Evolutionary conservation across 2,888 invertebrate genomes (phyloP), one percentile per base, ranked within the genome.

Genomic region (Papilio protenor): DNA sequence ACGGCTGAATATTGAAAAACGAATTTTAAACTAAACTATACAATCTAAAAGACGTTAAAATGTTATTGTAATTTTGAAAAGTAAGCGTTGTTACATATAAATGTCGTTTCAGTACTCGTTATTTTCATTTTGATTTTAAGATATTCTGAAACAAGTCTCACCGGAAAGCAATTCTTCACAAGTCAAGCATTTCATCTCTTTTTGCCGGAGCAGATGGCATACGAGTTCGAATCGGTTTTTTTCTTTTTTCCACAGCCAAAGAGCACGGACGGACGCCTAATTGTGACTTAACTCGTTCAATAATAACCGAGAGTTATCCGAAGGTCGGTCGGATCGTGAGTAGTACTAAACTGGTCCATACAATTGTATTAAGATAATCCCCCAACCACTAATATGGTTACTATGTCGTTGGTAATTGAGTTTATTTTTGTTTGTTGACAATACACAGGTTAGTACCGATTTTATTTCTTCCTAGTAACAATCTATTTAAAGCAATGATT

Each of bases 271-370:
- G 72, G 52, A 71, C 66, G 73, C 78, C 80, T 81, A 81, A 82
- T 81, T 80, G 80, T 79, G 73, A 66, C 71, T 81, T 77, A 81
- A 80, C 80, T 81, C 80, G 80, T 81, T 79, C 77, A 76, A 78
- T 81, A 81, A 81, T 81, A 79, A 80, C 80, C 66, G 80, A 81
- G 77, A 79, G 80, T 75, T 79, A 81, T 80, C 78, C 72, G 83
- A 84, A 85, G 84, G 84, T 80, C 82, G 79, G 82, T 81, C 40
- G 70, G 80, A 73, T 83, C 84, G 83, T 85, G 84, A 82, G 79
- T 77, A 55, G 78, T 57, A 72, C 23, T 72, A 61, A 75, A 75
- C 47, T 73, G 78, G 64, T 75, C 55, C 47, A 72, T 69, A 49
- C 21, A 27, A 47, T 57, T 14, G 61, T 75, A 47, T 73, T 45